Evolutionary conservation across 1,140 invertebrate genomes (phyloP).

Genomic region (Schlechtendalia chinensis): DNA sequence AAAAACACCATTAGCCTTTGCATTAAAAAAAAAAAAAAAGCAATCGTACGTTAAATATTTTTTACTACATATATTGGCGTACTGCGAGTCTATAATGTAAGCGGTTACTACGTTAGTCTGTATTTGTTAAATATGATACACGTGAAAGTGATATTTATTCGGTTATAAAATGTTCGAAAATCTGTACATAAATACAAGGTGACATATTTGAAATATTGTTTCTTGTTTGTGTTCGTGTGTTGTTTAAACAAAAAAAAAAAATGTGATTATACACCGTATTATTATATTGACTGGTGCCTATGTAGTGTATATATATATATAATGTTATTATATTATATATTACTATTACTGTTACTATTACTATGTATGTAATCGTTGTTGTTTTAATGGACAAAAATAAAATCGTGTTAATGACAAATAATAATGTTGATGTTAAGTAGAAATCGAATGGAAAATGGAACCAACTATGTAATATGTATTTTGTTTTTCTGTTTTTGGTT

Average conservation of each 20-base stretch:
- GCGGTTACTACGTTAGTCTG: too few relatives aligned
- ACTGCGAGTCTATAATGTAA: too few relatives aligned
- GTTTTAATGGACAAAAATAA: conserved; percentile 1
- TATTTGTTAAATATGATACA: too few relatives aligned
- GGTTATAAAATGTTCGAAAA: background rate
- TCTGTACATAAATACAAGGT: background rate
- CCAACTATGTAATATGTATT: background rate
- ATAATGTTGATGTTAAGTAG: too few relatives aligned
- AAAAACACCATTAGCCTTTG: too few relatives aligned
- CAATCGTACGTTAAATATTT: too few relatives aligned
- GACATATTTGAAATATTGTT: background rate
- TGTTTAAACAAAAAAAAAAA: background rate
- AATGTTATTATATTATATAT: too few relatives aligned
- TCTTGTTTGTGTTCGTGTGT: background rate
- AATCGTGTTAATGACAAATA: background rate
- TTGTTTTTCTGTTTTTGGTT: background rate
- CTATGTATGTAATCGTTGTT: background rate
- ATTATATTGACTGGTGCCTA: too few relatives aligned
- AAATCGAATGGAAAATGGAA: background rate
- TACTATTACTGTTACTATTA: too few relatives aligned
- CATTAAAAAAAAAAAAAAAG: too few relatives aligned
- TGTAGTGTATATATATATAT: too few relatives aligned
- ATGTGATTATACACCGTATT: background rate
- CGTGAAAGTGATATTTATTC: background rate
- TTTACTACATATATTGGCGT: too few relatives aligned